Conservation (phyloP, 2,888 invertebrate genomes). For the Cephalotes varians region DNA sequence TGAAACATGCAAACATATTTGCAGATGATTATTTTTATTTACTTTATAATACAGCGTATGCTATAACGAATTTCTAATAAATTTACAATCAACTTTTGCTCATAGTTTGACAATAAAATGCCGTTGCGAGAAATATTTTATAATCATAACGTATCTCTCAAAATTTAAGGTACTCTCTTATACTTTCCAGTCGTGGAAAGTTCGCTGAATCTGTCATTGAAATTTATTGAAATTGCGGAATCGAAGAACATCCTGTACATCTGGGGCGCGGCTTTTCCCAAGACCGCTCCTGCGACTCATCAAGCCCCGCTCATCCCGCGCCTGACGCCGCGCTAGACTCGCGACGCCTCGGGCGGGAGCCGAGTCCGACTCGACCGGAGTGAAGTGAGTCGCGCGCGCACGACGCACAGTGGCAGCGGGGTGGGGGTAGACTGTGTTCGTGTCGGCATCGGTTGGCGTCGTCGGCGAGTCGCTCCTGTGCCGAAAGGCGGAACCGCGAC, state of each 20-base stretch:
- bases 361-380: neutral
- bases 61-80: neutral
- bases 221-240: neutral
- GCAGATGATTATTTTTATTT: neutral
- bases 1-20: neutral
- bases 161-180: neutral
- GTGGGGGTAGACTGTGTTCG: neutral
- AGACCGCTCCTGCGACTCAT: neutral
- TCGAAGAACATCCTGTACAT: neutral
- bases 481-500: neutral
- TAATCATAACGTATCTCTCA: neutral
- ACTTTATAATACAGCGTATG: neutral
- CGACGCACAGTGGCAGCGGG: neutral
- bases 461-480: neutral
- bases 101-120: neutral
- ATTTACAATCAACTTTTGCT: neutral
- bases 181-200: neutral
- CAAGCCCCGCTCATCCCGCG: neutral
- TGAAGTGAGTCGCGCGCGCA: slow-evolving; percentile 7
- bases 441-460: slow-evolving; percentile 37
- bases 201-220: neutral
- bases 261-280: neutral
- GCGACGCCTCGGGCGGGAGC: neutral
- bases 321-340: neutral
- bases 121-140: neutral